These are phyloP conservation scores for Erpobdella octoculata DNA, from an alignment of 2,888 invertebrate species.

Conservation along the genomic window DNA sequence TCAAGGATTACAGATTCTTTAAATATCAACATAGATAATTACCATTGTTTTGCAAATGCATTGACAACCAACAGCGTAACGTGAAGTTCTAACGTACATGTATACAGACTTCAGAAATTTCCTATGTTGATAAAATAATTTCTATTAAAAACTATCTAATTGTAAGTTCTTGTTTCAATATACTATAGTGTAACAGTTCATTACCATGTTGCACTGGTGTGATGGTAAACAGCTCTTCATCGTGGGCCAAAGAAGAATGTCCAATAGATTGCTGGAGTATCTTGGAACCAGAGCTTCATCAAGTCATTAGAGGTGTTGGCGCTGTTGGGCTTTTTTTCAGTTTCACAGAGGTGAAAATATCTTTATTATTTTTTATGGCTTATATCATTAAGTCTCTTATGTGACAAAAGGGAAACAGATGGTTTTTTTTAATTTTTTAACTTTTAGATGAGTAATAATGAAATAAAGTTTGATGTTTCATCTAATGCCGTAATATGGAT, in stretches of 20 bases:
- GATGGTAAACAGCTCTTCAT: not conserved
- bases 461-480: not conserved
- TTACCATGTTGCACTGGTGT: not conserved
- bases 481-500: not conserved
- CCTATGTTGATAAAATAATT: no score
- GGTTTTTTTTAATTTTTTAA: not conserved
- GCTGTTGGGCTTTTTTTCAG: constrained; percentile 91
- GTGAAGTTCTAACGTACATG: no score
- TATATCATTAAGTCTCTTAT: no score
- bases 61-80: no score
- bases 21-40: no score
- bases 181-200: no score
- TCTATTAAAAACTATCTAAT: no score
- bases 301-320: constrained; percentile 80
- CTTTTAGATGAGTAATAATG: not conserved
- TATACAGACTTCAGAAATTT: no score
- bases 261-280: constrained; percentile 69
- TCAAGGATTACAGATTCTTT: no score
- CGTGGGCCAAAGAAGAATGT: constrained; percentile 37
- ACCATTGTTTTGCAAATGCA: no score
- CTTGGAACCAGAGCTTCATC: constrained; percentile 69
- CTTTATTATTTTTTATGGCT: not conserved
- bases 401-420: no score
- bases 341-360: constrained; percentile 77
- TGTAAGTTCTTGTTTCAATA: no score